Evolutionary conservation across 1,140 invertebrate genomes (phyloP).

Genomic region (Gryllus bimaculatus): DNA sequence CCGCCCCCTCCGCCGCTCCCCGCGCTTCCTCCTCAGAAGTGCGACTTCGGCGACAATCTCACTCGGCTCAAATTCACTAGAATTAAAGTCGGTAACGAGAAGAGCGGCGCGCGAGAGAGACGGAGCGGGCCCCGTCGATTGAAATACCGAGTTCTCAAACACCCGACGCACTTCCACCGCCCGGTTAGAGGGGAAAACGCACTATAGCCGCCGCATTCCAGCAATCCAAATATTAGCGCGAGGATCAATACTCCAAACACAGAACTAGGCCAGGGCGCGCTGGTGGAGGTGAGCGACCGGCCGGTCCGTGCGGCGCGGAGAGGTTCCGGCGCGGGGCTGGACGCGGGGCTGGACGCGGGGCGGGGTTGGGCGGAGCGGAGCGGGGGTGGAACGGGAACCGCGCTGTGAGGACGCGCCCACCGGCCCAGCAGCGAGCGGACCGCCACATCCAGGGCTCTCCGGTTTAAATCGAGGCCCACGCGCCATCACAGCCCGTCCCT

Average conservation of each 20-base stretch:
- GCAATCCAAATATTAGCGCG: conserved; percentile 1
- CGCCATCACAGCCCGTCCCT: too few species aligned
- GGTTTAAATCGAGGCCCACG: too few species aligned
- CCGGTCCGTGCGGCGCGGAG: not conserved
- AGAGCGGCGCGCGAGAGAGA: too few species aligned
- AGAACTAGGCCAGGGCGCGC: not conserved
- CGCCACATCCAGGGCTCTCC: too few species aligned
- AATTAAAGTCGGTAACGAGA: too few species aligned
- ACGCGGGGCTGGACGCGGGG: not conserved
- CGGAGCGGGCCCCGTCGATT: not conserved
- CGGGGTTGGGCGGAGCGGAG: too few species aligned
- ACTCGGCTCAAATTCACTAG: too few species aligned
- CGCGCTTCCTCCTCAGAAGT: too few species aligned
- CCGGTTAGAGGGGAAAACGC: not conserved
- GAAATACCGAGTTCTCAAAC: not conserved
- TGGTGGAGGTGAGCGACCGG: not conserved
- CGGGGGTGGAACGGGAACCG: not conserved
- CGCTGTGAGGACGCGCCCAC: not conserved
- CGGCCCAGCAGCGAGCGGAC: too few species aligned
- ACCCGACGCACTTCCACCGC: not conserved
- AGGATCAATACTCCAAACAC: not conserved
- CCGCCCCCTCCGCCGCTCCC: too few species aligned
- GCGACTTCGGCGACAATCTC: too few species aligned
- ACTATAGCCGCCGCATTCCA: not conserved
- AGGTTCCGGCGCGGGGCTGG: not conserved